Conservation (phyloP, 2,888 invertebrate genomes). For the Nemurella pictetii region DNA sequence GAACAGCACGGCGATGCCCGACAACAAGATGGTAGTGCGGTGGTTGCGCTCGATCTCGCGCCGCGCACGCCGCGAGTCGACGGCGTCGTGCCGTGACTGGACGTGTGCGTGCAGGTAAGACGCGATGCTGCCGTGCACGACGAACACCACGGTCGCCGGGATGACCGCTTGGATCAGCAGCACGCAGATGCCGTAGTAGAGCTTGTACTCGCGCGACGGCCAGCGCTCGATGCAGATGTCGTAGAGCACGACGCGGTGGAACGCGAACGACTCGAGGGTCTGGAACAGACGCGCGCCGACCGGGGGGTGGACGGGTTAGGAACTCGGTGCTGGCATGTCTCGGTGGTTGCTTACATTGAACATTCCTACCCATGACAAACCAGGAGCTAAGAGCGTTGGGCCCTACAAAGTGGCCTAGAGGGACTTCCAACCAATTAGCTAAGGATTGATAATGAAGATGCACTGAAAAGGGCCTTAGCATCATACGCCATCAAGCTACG, state of each 20-base stretch:
- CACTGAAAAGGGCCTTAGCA: no score
- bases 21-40: conserved; percentile 52
- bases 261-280: conserved; percentile 46
- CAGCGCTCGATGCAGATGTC: conserved; percentile 51
- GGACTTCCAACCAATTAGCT: no score
- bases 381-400: no score
- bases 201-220: conserved; percentile 47
- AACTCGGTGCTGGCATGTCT: no score
- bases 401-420: no score
- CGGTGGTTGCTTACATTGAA: no score
- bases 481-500: no score
- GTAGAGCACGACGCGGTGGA: conserved; percentile 49
- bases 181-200: conserved; percentile 40
- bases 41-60: conserved; percentile 47
- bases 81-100: conserved; percentile 27
- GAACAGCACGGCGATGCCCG: conserved; percentile 53
- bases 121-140: conserved; percentile 45
- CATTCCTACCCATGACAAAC: no score
- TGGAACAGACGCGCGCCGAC: conserved; percentile 36
- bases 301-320: no score
- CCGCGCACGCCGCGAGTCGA: conserved; percentile 38
- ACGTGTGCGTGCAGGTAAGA: conserved; percentile 42
- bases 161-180: conserved; percentile 43
- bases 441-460: no score
- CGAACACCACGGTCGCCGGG: conserved; percentile 42